phyloP scores from a whole-genome alignment of 2,113 vertebrate species.

The Poeciliopsis occidentalis region DNA sequence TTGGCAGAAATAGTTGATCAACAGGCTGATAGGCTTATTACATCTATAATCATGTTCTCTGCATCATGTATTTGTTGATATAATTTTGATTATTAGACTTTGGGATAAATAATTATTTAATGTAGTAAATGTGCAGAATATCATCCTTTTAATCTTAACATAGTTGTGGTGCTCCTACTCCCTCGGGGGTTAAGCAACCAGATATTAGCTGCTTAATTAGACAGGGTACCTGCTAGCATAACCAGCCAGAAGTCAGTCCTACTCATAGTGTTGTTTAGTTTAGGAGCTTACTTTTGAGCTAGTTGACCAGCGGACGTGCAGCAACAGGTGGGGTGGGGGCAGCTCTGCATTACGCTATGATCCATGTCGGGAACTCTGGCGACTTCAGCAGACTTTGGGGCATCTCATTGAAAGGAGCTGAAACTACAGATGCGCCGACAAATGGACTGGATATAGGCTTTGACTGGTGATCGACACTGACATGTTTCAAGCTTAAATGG shows the following conservation, averaged over 20 bases:
- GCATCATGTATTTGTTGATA: neutral
- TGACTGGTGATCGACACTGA: too few relatives aligned
- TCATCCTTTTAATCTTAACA: neutral
- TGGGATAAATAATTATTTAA: neutral
- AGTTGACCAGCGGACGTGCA: neutral
- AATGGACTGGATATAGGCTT: neutral
- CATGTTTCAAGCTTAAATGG: too few relatives aligned
- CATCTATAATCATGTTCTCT: neutral
- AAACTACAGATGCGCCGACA: neutral
- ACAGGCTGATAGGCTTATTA: neutral
- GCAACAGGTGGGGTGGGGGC: neutral
- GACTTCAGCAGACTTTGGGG: neutral
- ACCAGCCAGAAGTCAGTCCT: neutral
- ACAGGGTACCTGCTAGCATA: neutral
- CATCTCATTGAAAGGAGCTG: neutral
- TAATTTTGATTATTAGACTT: neutral
- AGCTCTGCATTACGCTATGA: neutral
- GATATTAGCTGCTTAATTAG: neutral
- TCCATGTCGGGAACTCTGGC: too few relatives aligned
- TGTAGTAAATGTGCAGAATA: neutral
- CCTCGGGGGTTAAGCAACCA: neutral
- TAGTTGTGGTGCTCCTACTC: neutral
- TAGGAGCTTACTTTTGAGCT: too few relatives aligned
- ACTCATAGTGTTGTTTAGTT: neutral
- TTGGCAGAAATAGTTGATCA: constrained; percentile 11